Base-by-base conservation (phyloP, 2,797 vertebrate genomes). In the Gymnothorax reevesii region DNA sequence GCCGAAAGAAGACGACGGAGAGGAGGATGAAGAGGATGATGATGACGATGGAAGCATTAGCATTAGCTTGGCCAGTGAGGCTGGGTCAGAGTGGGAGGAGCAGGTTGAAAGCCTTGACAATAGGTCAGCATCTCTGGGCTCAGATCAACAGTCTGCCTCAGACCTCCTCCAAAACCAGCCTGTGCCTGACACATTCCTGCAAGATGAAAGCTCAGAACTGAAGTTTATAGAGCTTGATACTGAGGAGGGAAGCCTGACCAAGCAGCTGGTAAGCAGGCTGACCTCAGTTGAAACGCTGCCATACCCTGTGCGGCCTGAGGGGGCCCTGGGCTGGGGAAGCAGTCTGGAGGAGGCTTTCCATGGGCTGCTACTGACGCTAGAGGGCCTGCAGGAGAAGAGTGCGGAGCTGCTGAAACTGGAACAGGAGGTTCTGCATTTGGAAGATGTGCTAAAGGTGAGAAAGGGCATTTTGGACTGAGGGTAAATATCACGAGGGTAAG, bases 191-290 rank as follows among this genome's bases (percentile, higher is more conserved):
- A 93, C 94, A 8, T 94, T 97, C 3, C 92, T 97, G 85, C 94
- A 92, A 82, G 95, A 98, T 49, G 97, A 97, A 86, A 89, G 91
- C 52, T 95, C 96, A 0, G 96, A 97, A 86, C 95, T 99, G 59
- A 99, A 98, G 92, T 98, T 98, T 0, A 97, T 99, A 90, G 98
- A 99, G 88, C 94, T 99, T 93, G 99, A 99, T 91, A 94, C 95
- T 1, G 97, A 95, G 71, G 98, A 98, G 90, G 98, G 99, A 52
- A 99, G 97, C 92, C 94, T 99, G 92, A 99, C 98, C 0, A 96
- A 97, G 90, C 99, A 99, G 93, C 96, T 99, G 20, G 98, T 99
- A 66, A 97, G 97, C 93, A 97, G 98, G 92, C 96, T 99, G 60
- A 97, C 98, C 0, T 99, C 98, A 0, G 92, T 96, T 0, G 98